These are phyloP conservation scores for Astur gentilis DNA, from an alignment of 2,113 vertebrate species.

Conservation along the genomic window DNA sequence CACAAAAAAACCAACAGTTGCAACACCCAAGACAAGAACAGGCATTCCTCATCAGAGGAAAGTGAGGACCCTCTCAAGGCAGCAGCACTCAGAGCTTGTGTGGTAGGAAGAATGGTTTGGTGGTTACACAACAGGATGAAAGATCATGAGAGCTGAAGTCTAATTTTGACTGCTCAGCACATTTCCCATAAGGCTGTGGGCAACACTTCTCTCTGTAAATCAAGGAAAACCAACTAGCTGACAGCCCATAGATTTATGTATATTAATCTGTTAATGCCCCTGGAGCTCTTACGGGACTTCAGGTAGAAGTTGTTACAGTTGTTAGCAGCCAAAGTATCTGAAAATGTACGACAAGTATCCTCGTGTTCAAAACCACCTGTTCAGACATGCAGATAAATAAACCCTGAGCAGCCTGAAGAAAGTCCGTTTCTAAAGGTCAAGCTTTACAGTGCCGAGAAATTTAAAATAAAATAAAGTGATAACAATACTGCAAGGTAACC, in stretches of 20 bases:
- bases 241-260: background rate
- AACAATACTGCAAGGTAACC: background rate
- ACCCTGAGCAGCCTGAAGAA: background rate
- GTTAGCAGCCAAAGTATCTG: background rate
- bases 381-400: background rate
- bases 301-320: background rate
- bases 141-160: background rate
- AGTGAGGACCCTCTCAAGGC: background rate
- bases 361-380: background rate
- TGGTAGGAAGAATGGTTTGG: slow-evolving; percentile 14
- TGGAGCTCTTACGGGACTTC: background rate
- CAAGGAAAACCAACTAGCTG: background rate
- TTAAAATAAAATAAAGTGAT: background rate
- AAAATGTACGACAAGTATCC: background rate
- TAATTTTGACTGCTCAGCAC: background rate
- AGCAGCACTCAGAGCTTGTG: background rate
- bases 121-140: slow-evolving; percentile 22
- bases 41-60: background rate
- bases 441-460: background rate
- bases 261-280: slow-evolving; percentile 3
- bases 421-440: background rate
- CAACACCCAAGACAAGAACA: background rate
- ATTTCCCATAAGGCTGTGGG: slow-evolving; percentile 1
- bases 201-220: background rate
- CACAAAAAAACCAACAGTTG: background rate